These are phyloP conservation scores for Brachypodius melanocephalos DNA, from an alignment of 2,113 vertebrate genomes.

Conservation along the genomic window DNA sequence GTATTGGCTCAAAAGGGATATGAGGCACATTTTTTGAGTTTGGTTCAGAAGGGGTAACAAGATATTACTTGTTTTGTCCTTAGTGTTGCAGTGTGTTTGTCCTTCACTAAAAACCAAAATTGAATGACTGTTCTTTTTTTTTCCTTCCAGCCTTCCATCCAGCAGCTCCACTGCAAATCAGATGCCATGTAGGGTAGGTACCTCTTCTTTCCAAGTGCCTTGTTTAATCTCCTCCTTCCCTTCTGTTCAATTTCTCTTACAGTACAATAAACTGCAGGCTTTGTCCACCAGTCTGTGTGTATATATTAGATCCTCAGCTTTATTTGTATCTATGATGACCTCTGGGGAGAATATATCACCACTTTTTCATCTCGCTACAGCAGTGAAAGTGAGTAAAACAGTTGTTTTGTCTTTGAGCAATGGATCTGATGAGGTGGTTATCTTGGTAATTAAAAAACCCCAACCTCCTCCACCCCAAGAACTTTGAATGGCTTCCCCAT, in stretches of 20 bases:
- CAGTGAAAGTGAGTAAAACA: background rate
- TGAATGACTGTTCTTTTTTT: background rate
- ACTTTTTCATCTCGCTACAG: constrained; percentile 34
- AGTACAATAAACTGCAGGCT: background rate
- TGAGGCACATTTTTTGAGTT: background rate
- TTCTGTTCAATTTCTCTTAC: constrained; percentile 7
- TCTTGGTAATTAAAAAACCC: background rate
- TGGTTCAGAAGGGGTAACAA: background rate
- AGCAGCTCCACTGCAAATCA: background rate
- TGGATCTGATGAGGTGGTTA: background rate
- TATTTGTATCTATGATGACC: background rate
- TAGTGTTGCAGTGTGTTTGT: background rate
- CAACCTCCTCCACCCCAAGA: background rate
- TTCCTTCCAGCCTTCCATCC: background rate
- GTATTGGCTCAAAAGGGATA: background rate
- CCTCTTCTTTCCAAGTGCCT: background rate
- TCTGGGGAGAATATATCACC: background rate
- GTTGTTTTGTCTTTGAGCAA: background rate
- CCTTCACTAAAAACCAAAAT: background rate
- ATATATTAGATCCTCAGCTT: background rate
- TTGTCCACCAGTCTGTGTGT: background rate
- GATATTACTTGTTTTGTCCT: background rate
- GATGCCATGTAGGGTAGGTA: background rate
- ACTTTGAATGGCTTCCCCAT: constrained; percentile 1
- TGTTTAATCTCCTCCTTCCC: constrained; percentile 17